phyloP scores from a whole-genome alignment of 2,113 vertebrate genomes.

The Polypterus senegalus region DNA sequence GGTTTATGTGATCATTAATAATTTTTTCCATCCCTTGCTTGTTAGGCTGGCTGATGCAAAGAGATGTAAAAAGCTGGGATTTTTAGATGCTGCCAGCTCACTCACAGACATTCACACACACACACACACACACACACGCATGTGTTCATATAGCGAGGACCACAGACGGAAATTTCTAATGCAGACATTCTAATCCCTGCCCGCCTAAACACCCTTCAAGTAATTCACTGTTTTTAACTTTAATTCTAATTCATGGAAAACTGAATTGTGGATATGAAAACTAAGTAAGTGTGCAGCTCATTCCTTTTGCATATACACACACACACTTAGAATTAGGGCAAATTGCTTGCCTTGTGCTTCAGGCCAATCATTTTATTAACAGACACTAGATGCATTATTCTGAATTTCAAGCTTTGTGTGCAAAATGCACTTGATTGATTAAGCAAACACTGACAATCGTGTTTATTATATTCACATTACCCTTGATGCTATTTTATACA shows the following conservation, averaged over 20 bases:
- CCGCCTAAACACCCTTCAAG: conserved; percentile 9
- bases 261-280: no score
- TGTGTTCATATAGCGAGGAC: no score
- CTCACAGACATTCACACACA: no score
- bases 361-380: conserved; percentile 69
- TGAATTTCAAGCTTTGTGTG: conserved; percentile 55
- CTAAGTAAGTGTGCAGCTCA: no score
- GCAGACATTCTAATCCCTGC: no score
- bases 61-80: conserved; percentile 31
- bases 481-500: no score
- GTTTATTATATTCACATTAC: conserved; percentile 1
- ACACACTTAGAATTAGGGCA: conserved; percentile 43
- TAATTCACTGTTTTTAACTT: conserved; percentile 18
- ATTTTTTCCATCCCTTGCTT: conserved; percentile 25
- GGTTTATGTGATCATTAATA: conserved; percentile 36
- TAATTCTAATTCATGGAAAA: no score
- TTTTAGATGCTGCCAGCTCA: conserved; percentile 16
- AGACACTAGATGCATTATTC: conserved; percentile 49
- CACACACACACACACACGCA: no score
- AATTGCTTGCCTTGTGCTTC: conserved; percentile 58
- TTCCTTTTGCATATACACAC: neutral
- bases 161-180: no score
- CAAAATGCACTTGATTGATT: conserved; percentile 54
- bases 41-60: conserved; percentile 34
- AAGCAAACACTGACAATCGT: conserved; percentile 48